Evolutionary conservation across 2,113 vertebrate genomes (phyloP).

Genomic region (Prolemur simus): DNA sequence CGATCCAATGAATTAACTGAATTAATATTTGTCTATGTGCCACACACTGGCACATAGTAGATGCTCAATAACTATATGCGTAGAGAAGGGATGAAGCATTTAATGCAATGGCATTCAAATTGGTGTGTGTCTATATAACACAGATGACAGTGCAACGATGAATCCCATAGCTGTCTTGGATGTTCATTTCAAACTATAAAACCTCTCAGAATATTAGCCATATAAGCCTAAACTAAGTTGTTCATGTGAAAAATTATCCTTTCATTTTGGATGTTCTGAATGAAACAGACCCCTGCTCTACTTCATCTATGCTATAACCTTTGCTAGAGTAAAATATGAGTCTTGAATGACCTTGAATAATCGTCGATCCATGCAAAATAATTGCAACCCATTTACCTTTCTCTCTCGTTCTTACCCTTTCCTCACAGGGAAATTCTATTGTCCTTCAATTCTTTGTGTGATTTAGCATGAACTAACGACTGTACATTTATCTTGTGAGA

Average conservation of each 20-base stretch:
- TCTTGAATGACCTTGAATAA: not conserved
- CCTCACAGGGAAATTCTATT: not conserved
- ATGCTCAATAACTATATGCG: not conserved
- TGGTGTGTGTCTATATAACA: not conserved
- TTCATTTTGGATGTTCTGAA: not conserved
- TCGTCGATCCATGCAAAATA: not conserved
- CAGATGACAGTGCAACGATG: not conserved
- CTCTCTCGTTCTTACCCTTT: not conserved
- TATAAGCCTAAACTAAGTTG: not conserved
- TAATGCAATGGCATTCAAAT: not conserved
- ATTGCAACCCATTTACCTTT: not conserved
- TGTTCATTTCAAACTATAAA: not conserved
- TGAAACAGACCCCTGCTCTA: not conserved
- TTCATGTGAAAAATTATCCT: not conserved
- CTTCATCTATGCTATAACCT: not conserved
- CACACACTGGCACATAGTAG: not conserved
- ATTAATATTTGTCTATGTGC: not conserved
- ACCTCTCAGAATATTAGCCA: not conserved
- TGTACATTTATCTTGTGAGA: not conserved
- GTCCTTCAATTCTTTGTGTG: not conserved
- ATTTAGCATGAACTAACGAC: not conserved
- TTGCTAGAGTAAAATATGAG: not conserved
- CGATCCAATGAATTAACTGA: not conserved
- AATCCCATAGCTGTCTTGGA: not conserved
- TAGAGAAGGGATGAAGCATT: not conserved